Base-by-base conservation (phyloP, 2,797 vertebrate species). In the Urophycis tenuis region DNA sequence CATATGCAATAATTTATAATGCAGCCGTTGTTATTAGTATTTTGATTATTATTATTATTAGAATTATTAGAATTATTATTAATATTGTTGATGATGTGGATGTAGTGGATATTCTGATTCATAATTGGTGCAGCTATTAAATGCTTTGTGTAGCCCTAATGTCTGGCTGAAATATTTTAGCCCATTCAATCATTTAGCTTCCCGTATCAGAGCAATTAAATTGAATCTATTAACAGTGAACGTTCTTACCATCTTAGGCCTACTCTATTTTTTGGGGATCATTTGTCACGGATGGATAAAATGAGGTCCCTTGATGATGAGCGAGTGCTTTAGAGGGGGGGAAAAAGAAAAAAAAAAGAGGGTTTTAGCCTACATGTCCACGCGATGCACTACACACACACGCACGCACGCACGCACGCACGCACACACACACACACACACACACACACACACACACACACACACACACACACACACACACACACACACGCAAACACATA, bases 321-420 rank as follows among this genome's bases (percentile, higher is more conserved):
- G 33, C 81, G 86, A 53, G 72, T 34, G 79, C 82, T 87, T 86
- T 83, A n/a, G n/a, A n/a, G n/a, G n/a, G n/a, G n/a, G n/a, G n/a
- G n/a, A n/a, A n/a, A n/a, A n/a, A n/a, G 85, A 22, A 30, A 71
- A 41, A 39, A 30, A 49, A 74, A 75, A 12, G 9, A 11, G 25
- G 60, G 60, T 29, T 67, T 9, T 29, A 60, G 33, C 64, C 72
- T 80, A 30, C 84, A 73, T 74, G 86, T 87, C 79, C 88, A 82
- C 83, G 73, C 81, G 79, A 78, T 79, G 80, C 85, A 84, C 75
- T 77, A 67, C 75, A 73, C 53, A 60, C 53, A 60, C 53, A 60
- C 53, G 71, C 76, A 60, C 83, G 32, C 69, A 64, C 76, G 45
- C 83, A 69, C 17, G 36, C 70, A 39, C 34, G 79, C 81, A 78